These are phyloP conservation scores for Siphlonurus alternatus DNA, from an alignment of 2,888 invertebrate genomes.

Conservation along the genomic window DNA sequence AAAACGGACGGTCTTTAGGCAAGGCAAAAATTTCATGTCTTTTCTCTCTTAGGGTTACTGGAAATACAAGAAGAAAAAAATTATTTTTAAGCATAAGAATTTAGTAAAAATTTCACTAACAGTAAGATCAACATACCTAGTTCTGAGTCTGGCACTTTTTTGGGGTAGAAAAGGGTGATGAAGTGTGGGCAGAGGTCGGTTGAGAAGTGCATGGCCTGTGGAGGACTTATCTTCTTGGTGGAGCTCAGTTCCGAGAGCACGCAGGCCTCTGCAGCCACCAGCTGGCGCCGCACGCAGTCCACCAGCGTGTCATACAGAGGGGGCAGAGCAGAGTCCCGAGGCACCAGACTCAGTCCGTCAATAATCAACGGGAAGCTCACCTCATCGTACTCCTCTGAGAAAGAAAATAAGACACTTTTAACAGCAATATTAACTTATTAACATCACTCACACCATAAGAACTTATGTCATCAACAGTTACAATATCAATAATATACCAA, in stretches of 20 bases:
- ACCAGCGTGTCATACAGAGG: conserved; percentile 56
- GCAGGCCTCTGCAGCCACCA: conserved; percentile 45
- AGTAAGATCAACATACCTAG: conserved; percentile 35
- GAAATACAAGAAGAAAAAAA: conserved; percentile 17
- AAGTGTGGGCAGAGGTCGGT: conserved; percentile 57
- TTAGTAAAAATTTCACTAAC: background rate
- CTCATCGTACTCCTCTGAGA: conserved; percentile 26
- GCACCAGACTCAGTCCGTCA: conserved; percentile 54
- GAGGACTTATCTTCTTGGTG: conserved; percentile 37
- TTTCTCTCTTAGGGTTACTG: conserved; percentile 44
- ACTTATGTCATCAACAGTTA: too few relatives aligned
- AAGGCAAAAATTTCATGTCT: conserved; percentile 58
- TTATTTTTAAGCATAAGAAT: background rate
- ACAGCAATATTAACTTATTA: too few relatives aligned
- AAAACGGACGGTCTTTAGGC: conserved; percentile 48
- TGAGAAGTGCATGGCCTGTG: conserved; percentile 57
- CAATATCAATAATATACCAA: too few relatives aligned
- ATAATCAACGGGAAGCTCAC: conserved; percentile 45
- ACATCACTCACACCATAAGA: too few relatives aligned
- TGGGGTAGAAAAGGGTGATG: conserved; percentile 53
- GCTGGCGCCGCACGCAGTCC: conserved; percentile 53
- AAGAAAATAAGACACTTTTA: too few relatives aligned
- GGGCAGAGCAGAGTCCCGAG: conserved; percentile 41
- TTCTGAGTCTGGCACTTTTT: conserved; percentile 44
- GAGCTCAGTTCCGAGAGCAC: conserved; percentile 30